Evolutionary conservation across 2,113 vertebrate species (phyloP).

Genomic region (Enhydra lutris): DNA sequence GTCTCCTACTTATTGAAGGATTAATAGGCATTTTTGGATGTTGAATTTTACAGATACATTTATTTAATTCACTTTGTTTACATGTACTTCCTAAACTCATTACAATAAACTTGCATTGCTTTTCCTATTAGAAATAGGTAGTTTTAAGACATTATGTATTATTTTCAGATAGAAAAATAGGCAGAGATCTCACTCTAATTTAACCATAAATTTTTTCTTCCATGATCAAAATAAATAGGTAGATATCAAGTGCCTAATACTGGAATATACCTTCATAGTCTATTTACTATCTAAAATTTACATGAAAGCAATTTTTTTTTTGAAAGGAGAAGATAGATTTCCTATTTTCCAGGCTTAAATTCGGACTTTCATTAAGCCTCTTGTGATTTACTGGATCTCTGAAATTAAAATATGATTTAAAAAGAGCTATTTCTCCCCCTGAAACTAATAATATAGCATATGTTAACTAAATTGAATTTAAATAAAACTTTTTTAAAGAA

Average conservation of each 20-base stretch:
- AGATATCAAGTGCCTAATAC: neutral
- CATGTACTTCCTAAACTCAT: neutral
- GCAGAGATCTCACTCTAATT: neutral
- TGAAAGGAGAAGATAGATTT: neutral
- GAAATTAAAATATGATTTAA: neutral
- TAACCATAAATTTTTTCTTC: neutral
- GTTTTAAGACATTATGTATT: neutral
- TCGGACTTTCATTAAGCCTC: neutral
- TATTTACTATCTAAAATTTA: neutral
- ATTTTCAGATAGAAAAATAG: neutral
- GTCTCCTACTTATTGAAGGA: neutral
- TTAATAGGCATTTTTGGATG: neutral
- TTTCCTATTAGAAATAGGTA: neutral
- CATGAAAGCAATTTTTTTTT: neutral
- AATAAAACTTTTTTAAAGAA: neutral
- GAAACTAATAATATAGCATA: neutral
- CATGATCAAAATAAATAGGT: neutral
- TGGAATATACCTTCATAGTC: neutral
- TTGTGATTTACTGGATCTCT: neutral
- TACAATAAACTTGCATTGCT: neutral
- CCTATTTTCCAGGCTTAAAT: neutral
- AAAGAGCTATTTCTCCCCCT: neutral
- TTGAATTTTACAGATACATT: neutral
- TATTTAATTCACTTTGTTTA: neutral
- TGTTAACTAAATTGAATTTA: neutral